Conservation (phyloP, 2,113 vertebrate genomes). For the Aplodontia rufa region DNA sequence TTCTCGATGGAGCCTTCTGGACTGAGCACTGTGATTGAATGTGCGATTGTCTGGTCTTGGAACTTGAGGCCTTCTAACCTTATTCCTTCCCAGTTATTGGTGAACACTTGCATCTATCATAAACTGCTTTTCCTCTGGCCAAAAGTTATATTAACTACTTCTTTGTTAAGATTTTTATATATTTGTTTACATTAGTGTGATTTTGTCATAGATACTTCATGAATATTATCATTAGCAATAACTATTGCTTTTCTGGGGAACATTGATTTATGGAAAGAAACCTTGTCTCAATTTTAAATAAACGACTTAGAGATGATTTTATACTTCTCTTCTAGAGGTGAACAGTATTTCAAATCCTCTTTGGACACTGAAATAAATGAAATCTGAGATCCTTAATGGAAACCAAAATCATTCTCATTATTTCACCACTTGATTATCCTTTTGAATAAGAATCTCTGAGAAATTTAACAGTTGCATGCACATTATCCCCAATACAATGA, state of each 20-base stretch:
- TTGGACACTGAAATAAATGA: neutral
- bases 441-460: neutral
- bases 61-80: neutral
- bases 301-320: neutral
- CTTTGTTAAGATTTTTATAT: neutral
- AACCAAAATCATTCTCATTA: neutral
- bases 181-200: neutral
- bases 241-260: neutral
- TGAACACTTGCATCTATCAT: neutral
- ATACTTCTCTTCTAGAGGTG: neutral
- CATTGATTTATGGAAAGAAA: neutral
- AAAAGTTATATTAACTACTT: neutral
- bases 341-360: neutral
- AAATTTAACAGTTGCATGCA: neutral
- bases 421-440: neutral
- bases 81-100: neutral
- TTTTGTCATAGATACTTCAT: neutral
- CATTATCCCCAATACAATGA: neutral
- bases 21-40: fast-evolving
- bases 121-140: neutral
- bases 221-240: neutral
- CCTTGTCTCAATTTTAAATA: neutral
- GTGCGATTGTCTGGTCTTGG: neutral
- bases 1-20: neutral
- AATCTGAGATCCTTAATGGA: neutral